Conservation (phyloP, 2,797 vertebrate genomes). For the Bufotes viridis region DNA sequence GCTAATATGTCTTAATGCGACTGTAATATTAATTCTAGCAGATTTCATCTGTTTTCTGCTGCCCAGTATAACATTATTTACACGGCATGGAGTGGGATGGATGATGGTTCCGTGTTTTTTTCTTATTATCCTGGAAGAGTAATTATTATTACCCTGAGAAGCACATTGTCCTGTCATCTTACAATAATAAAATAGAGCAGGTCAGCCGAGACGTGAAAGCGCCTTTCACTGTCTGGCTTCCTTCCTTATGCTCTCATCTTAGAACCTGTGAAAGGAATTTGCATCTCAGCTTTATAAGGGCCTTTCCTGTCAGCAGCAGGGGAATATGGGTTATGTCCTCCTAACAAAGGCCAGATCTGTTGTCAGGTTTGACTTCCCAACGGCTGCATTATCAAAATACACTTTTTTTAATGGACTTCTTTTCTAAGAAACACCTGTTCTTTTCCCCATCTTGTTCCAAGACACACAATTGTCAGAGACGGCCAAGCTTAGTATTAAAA, state of each 20-base stretch:
- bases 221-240: constrained; percentile 53
- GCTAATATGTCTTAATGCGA: not conserved
- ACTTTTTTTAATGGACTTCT: constrained; percentile 44
- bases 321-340: constrained; percentile 80
- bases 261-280: constrained; percentile 68
- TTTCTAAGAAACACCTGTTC: constrained; percentile 68
- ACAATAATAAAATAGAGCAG: constrained; percentile 55
- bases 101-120: not conserved
- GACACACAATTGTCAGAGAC: not conserved
- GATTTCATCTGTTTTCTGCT: not conserved
- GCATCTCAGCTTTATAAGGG: constrained; percentile 66
- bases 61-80: not conserved
- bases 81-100: not conserved
- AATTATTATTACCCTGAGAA: constrained; percentile 49
- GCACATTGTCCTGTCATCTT: constrained; percentile 35
- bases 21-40: not conserved
- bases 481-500: constrained; percentile 32
- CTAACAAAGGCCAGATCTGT: constrained; percentile 77
- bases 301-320: constrained; percentile 78
- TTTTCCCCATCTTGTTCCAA: constrained; percentile 46
- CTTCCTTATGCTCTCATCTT: constrained; percentile 60
- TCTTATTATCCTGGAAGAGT: constrained; percentile 38
- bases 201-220: constrained; percentile 45
- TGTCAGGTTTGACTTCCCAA: constrained; percentile 76
- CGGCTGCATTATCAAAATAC: constrained; percentile 52